phyloP scores from a whole-genome alignment of 2,888 invertebrate genomes.

The Caenorhabditis sulstoni region DNA sequence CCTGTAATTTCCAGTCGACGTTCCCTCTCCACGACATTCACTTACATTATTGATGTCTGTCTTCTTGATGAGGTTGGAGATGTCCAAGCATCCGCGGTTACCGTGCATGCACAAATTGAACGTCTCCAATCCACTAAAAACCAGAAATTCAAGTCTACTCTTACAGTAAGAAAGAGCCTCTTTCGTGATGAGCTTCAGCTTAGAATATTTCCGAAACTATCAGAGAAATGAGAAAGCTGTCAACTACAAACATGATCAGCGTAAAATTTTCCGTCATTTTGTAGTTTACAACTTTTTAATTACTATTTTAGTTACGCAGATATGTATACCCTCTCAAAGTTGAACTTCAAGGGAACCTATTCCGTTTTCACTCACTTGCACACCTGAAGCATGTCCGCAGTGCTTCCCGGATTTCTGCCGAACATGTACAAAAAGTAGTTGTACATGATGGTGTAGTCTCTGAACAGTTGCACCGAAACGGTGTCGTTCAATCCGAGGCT shows the following conservation, averaged over 20 bases:
- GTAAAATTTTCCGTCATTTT: too few species aligned
- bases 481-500: conserved; percentile 54
- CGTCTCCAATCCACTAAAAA: conserved; percentile 60
- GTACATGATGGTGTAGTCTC: conserved; percentile 68
- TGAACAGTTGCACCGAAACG: conserved; percentile 44
- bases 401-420: conserved; percentile 61
- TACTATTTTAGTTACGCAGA: too few species aligned
- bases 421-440: conserved; percentile 64
- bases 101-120: conserved; percentile 64
- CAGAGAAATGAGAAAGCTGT: too few species aligned
- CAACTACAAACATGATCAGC: too few species aligned
- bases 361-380: conserved; percentile 45
- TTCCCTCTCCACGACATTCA: too few species aligned
- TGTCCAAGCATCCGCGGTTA: conserved; percentile 57
- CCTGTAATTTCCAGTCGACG: conserved; percentile 47
- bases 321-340: too few species aligned
- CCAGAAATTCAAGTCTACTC: too few species aligned
- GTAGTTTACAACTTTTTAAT: too few species aligned
- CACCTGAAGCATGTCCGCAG: conserved; percentile 56
- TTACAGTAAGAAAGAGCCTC: too few species aligned
- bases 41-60: conserved; percentile 66
- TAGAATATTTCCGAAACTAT: too few species aligned
- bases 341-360: too few species aligned
- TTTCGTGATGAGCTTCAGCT: too few species aligned
- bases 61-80: conserved; percentile 52